Percentiles rank a stretch among this genome's conserved stretches.
These are phyloP conservation scores for Leptopilina myrica DNA, from an alignment of 2,888 invertebrate genomes.

Conservation along the genomic window DNA sequence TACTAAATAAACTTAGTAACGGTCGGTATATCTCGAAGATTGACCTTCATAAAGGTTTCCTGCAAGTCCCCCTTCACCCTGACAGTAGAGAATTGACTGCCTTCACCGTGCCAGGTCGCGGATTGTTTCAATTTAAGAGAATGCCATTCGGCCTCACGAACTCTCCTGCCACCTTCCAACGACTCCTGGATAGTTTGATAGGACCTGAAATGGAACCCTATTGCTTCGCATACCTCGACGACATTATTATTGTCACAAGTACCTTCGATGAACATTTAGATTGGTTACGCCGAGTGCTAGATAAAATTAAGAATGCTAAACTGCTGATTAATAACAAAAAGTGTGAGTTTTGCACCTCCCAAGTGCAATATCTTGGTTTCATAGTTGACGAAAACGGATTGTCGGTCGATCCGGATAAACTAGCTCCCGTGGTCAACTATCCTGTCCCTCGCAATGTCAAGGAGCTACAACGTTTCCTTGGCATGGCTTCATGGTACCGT, in stretches of 20 bases:
- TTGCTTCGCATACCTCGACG: conserved; percentile 51
- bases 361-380: conserved; percentile 48
- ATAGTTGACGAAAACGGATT: conserved; percentile 44
- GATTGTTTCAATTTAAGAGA: no score
- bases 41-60: background rate
- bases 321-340: conserved; percentile 48
- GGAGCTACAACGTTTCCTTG: conserved; percentile 59
- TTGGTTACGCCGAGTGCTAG: conserved; percentile 41
- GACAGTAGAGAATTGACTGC: no score
- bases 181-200: conserved; percentile 47
- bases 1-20: conserved; percentile 61
- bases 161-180: conserved; percentile 54
- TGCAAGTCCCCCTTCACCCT: background rate
- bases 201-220: conserved; percentile 49
- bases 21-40: conserved; percentile 60
- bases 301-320: conserved; percentile 4
- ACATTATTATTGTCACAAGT: conserved; percentile 51
- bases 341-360: conserved; percentile 46
- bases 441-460: conserved; percentile 8
- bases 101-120: no score
- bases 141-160: no score
- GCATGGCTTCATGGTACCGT: conserved; percentile 61
- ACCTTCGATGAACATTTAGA: conserved; percentile 50
- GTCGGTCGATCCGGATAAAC: conserved; percentile 44
- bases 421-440: conserved; percentile 15